Evolutionary conservation across 2,113 vertebrate species (phyloP).

Genomic region (Parotia lawesii): DNA sequence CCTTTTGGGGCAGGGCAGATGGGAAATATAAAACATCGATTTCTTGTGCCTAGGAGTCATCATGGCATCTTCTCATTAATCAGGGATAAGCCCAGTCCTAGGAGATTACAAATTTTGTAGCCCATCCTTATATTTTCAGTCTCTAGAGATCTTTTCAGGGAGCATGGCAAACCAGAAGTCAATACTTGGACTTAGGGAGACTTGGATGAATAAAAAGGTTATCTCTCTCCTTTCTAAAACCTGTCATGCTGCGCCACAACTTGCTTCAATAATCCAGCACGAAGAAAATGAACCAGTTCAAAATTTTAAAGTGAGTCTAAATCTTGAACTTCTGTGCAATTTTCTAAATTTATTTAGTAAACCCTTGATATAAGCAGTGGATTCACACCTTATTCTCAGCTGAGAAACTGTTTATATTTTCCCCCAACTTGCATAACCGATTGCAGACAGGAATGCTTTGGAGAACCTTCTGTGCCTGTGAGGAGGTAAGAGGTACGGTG

Average conservation of each 20-base stretch:
- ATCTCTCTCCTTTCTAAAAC: not conserved
- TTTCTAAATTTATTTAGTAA: constrained; percentile 20
- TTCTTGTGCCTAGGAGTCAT: constrained; percentile 14
- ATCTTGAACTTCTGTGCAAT: not conserved
- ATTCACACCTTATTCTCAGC: constrained; percentile 27
- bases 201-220: constrained; percentile 53
- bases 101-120: constrained; percentile 19
- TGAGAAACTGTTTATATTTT: constrained; percentile 8
- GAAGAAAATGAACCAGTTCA: constrained; percentile 1
- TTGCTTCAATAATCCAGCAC: not conserved
- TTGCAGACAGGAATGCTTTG: not conserved
- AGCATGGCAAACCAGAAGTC: constrained; percentile 43
- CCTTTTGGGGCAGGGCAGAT: not conserved
- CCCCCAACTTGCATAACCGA: not conserved
- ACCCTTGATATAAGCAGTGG: constrained; percentile 12
- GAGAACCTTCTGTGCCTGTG: not conserved
- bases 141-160: constrained; percentile 2
- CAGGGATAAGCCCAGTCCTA: not conserved
- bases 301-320: constrained; percentile 1
- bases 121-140: constrained; percentile 1
- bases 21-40: not conserved
- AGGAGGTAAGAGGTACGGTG: not conserved
- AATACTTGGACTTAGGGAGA: constrained; percentile 51
- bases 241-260: not conserved
- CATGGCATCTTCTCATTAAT: not conserved